phyloP scores from a whole-genome alignment of 1,140 invertebrate genomes.

The Brachionus angularis region DNA sequence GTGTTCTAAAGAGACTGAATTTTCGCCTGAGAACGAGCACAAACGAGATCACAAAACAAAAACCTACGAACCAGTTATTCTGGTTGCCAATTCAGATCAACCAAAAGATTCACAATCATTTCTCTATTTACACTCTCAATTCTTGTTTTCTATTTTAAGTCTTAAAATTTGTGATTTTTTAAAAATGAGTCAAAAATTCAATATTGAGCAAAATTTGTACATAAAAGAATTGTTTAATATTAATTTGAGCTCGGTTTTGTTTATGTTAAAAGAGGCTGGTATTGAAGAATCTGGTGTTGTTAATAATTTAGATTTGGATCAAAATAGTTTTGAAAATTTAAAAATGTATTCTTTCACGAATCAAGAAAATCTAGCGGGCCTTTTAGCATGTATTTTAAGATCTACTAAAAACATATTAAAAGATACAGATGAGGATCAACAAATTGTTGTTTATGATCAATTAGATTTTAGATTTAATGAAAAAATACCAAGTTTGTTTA shows the following conservation, averaged over 20 bases:
- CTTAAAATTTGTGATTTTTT: constrained; percentile 14
- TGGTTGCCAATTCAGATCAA: neutral
- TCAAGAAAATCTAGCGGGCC: neutral
- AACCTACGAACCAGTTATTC: neutral
- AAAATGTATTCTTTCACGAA: constrained; percentile 7
- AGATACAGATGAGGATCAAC: no score
- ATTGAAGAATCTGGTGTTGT: neutral
- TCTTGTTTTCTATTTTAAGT: neutral
- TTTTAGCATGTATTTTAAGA: neutral
- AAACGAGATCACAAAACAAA: neutral
- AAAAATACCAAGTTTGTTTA: neutral
- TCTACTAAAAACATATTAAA: neutral
- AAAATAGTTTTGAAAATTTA: neutral
- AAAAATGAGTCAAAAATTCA: neutral
- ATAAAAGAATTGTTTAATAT: neutral
- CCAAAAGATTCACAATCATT: neutral
- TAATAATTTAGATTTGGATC: neutral
- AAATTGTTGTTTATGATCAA: neutral
- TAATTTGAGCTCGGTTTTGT: neutral
- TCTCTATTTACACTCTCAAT: constrained; percentile 15
- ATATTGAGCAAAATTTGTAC: neutral
- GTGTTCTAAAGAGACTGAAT: constrained; percentile 7
- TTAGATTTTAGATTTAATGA: neutral
- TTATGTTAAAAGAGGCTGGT: neutral
- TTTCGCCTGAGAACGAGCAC: neutral